Conservation (phyloP, 2,113 vertebrate species). For the Alligator mississippiensis region DNA sequence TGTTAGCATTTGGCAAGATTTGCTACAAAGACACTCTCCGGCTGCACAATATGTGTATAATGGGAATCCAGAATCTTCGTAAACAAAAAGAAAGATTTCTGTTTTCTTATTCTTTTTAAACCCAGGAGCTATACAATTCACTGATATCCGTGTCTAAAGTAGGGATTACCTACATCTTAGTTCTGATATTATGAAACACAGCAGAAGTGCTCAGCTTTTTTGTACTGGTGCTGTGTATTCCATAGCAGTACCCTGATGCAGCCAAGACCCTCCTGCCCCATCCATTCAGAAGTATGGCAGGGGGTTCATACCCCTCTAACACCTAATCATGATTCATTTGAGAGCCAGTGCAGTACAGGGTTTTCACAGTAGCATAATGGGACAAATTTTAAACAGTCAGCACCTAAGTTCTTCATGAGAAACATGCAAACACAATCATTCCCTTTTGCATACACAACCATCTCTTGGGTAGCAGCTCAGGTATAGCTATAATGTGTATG, state of each 20-base stretch:
- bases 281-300: neutral
- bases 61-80: neutral
- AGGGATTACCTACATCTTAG: neutral
- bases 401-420: neutral
- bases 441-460: rapidly evolving
- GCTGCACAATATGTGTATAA: neutral
- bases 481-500: neutral
- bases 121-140: neutral
- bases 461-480: neutral
- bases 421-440: neutral
- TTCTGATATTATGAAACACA: neutral
- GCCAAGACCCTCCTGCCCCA: neutral
- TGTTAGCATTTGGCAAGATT: slow-evolving; percentile 56
- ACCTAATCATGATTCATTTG: neutral
- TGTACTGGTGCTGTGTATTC: neutral
- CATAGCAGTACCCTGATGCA: neutral
- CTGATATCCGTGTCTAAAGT: rapidly evolving
- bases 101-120: neutral
- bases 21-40: slow-evolving; percentile 55
- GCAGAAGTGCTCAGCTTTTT: neutral
- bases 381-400: neutral
- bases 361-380: neutral
- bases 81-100: neutral
- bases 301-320: neutral
- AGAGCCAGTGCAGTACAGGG: rapidly evolving